phyloP scores from a whole-genome alignment of 2,113 vertebrate genomes.

The Sander lucioperca region DNA sequence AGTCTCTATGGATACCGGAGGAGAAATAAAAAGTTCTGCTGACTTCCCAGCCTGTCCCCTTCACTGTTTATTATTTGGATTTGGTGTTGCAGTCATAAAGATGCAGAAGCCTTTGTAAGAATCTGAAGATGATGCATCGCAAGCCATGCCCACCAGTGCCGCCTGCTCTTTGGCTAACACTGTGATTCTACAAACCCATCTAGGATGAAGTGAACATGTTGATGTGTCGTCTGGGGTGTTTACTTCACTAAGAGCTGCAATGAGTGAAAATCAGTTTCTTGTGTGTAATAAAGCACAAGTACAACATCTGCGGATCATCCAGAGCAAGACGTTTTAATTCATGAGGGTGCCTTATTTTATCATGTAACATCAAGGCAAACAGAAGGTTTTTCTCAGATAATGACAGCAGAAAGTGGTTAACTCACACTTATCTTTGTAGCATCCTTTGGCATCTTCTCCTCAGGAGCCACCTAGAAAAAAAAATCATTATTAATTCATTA shows the following conservation, averaged over 20 bases:
- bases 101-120: slow-evolving; percentile 46
- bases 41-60: slow-evolving; percentile 22
- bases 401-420: slow-evolving; percentile 57
- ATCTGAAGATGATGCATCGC: slow-evolving; percentile 42
- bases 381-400: slow-evolving; percentile 17
- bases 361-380: slow-evolving; percentile 27
- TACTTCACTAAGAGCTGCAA: background rate
- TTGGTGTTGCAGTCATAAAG: slow-evolving; percentile 44
- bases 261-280: slow-evolving; percentile 4
- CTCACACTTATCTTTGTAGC: slow-evolving; percentile 97
- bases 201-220: slow-evolving; percentile 18
- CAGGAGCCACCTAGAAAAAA: slow-evolving; percentile 85
- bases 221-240: background rate
- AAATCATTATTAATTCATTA: background rate
- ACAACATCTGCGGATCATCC: slow-evolving; percentile 43
- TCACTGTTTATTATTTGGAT: slow-evolving; percentile 37
- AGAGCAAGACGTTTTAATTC: slow-evolving; percentile 38
- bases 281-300: slow-evolving; percentile 4
- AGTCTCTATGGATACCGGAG: slow-evolving; percentile 11
- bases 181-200: slow-evolving; percentile 31
- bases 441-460: slow-evolving; percentile 90
- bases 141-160: slow-evolving; percentile 2
- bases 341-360: slow-evolving; percentile 21
- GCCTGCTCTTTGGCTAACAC: slow-evolving; percentile 31
- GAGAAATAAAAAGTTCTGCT: slow-evolving; percentile 38